Evolutionary conservation across 2,888 invertebrate species (phyloP), one percentile per base, ranked within the genome.

Genomic region (Seira ritae): DNA sequence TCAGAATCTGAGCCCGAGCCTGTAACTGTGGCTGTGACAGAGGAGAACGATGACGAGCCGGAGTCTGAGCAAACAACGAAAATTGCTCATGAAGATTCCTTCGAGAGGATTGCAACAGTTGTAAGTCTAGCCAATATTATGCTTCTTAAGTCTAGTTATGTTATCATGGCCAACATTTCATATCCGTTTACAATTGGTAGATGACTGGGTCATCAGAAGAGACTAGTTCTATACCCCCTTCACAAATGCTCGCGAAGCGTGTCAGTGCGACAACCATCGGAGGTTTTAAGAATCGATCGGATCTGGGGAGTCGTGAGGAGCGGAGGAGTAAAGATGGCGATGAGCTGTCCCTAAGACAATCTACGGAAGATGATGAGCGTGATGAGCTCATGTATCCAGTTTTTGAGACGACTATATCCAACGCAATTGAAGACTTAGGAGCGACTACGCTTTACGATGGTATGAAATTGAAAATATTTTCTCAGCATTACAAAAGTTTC

Each of bases 251-350:
- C 15, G 62, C 46, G 24, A 23, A 76, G 1, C 68, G 80, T 1
- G 62, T 80, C 0, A 78, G 65, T 74, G 20, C 72, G 8, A 80
- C 75, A 3, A 80, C 84, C 15, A 31, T 84, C 0, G 84, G 80
- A 50, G 81, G 85, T 15, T 77, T 81, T 46, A 84, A 82, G 60
- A 82, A 80, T 60, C 80, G 80, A n/a, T 81, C 86, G 0, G 86
- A 85, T 55, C 74, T 81, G 3, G 89, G 89, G 62, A 89, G 87
- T 74, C 68, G 89, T 10, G 89, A 87, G 65, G 86, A 88, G 55
- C 74, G 88, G 8, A 66, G 86, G 67, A 88, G 88, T 70, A 86
- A 87, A 67, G 87, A 86, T 72, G 74, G 65, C 4, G 80, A 81
- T 37, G 85, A 86, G 24, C 31, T 80, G 20, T 66, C 80, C 73